Percentiles rank a stretch among this genome's conserved stretches.
phyloP scores from a whole-genome alignment of 2,113 vertebrate genomes.

The Epinephelus cyanopodus region DNA sequence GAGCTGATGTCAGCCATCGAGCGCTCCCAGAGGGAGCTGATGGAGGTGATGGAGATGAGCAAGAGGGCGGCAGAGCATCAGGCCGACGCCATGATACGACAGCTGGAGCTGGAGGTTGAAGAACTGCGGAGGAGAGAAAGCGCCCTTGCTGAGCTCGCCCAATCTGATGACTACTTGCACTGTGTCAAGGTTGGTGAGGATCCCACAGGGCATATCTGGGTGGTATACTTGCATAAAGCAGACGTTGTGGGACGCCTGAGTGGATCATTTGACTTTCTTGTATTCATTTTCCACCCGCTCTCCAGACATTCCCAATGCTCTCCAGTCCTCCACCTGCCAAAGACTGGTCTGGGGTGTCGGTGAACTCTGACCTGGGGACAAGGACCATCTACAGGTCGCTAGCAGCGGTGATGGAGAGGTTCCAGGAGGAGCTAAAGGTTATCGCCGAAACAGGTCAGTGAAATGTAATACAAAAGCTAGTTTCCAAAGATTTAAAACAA shows the following conservation, averaged over 20 bases:
- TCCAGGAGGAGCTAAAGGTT: constrained; percentile 71
- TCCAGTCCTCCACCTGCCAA: constrained; percentile 55
- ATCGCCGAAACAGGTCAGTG: constrained; percentile 64
- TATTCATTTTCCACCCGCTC: not conserved
- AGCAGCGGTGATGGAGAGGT: constrained; percentile 66
- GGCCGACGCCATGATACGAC: constrained; percentile 66
- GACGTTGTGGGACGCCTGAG: not conserved
- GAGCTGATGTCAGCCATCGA: constrained; percentile 70
- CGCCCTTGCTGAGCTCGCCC: constrained; percentile 61
- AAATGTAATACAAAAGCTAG: not conserved
- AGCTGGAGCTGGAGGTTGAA: constrained; percentile 79
- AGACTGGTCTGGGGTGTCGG: constrained; percentile 73
- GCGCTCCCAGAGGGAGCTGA: constrained; percentile 72
- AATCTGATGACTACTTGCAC: constrained; percentile 68
- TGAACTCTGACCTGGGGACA: constrained; percentile 72
- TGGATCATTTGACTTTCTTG: not conserved
- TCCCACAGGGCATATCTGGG: too few species aligned
- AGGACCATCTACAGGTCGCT: constrained; percentile 71
- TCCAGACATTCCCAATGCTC: constrained; percentile 65
- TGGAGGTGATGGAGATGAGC: constrained; percentile 77
- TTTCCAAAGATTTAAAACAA: not conserved
- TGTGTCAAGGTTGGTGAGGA: constrained; percentile 71
- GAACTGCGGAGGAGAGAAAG: constrained; percentile 68
- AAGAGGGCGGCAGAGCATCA: constrained; percentile 62
- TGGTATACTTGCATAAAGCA: too few species aligned